Evolutionary conservation across 2,888 invertebrate genomes (phyloP).

Genomic region (Coelopa pilipes): DNA sequence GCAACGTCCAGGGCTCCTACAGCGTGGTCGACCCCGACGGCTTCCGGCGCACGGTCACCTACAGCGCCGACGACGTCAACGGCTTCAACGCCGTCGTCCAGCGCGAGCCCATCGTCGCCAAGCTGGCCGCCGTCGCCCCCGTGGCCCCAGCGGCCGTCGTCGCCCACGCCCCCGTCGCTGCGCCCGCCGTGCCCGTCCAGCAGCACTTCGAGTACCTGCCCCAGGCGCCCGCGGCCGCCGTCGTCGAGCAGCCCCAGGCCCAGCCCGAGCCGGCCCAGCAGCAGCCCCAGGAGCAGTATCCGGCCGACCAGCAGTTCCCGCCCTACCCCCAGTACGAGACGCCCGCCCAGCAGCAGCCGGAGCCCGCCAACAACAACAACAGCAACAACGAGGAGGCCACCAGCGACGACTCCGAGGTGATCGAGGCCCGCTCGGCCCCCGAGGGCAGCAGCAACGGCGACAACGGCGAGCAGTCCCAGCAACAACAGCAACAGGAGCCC

Average conservation of each 20-base stretch:
- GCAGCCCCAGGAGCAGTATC: background rate
- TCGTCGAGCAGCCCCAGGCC: conserved; percentile 25
- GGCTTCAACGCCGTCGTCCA: conserved; percentile 71
- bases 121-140: conserved; percentile 18
- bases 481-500: background rate
- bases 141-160: conserved; percentile 16
- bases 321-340: conserved; percentile 14
- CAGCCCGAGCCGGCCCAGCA: conserved; percentile 32
- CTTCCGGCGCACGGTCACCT: conserved; percentile 69
- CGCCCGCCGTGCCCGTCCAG: conserved; percentile 28
- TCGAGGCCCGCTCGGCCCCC: conserved; percentile 44
- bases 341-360: background rate
- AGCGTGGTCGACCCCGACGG: conserved; percentile 70
- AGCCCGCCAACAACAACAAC: background rate
- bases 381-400: background rate
- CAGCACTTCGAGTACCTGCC: conserved; percentile 1
- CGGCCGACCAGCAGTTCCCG: background rate
- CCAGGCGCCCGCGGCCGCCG: background rate
- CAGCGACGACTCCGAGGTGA: conserved; percentile 15
- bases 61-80: conserved; percentile 69
- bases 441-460: conserved; percentile 42
- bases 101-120: conserved; percentile 61
- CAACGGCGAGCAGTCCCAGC: conserved; percentile 40
- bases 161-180: background rate
- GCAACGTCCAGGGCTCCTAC: conserved; percentile 69